These are phyloP conservation scores for Styela clava DNA, from an alignment of 23 tunicate species.

Conservation along the genomic window DNA sequence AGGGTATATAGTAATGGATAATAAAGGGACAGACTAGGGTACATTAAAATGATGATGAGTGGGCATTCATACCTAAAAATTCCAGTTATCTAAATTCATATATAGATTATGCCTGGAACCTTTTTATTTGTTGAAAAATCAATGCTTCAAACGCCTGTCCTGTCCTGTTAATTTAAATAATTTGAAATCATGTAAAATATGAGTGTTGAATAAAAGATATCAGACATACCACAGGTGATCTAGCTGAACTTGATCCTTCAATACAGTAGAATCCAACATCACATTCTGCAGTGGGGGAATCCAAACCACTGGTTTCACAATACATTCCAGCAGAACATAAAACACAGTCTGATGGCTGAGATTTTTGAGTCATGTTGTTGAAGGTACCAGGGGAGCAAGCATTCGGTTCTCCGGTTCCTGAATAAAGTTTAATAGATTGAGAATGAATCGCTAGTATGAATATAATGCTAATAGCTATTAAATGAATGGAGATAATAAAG, in stretches of 20 bases:
- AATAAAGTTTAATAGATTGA: neutral
- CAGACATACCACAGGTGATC: conserved; percentile 26
- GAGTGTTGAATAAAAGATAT: too few species aligned
- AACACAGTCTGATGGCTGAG: conserved; percentile 38
- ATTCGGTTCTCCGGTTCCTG: conserved; percentile 75
- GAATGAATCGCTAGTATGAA: neutral
- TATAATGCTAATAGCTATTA: too few species aligned
- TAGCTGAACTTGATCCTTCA: conserved; percentile 41
- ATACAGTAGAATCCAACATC: conserved; percentile 64
- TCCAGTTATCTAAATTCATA: too few species aligned
- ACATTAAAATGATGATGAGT: neutral
- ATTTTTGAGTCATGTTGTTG: conserved; percentile 30
- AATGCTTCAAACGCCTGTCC: too few species aligned
- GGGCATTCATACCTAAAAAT: too few species aligned
- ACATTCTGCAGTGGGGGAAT: conserved; percentile 63
- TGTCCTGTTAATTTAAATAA: too few species aligned
- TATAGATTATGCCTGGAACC: too few species aligned
- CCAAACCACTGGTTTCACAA: conserved; percentile 74
- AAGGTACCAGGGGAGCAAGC: conserved; percentile 74
- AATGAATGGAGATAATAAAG: too few species aligned
- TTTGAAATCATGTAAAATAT: too few species aligned
- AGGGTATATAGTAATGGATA: neutral
- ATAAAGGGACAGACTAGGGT: neutral
- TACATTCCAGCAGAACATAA: conserved; percentile 58
- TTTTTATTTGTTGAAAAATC: too few species aligned